phyloP scores from a whole-genome alignment of 2,888 invertebrate species.

The Tipula vernalis region DNA sequence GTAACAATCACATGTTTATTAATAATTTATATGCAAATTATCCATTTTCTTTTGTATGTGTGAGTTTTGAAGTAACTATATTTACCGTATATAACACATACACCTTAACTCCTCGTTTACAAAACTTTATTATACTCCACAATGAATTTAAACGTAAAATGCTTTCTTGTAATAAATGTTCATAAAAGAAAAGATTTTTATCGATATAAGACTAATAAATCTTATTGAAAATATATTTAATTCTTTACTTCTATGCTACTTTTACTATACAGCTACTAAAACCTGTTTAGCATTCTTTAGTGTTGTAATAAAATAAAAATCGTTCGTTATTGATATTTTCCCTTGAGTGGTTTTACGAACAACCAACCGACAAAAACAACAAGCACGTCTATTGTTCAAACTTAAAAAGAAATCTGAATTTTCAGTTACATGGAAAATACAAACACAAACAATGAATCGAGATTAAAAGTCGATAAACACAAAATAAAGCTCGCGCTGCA shows the following conservation, averaged over 20 bases:
- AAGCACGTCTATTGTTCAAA: not conserved
- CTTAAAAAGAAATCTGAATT: not conserved
- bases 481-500: not conserved
- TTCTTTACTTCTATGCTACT: not conserved
- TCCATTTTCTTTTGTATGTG: not conserved
- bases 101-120: not conserved
- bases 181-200: not conserved
- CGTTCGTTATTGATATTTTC: slow-evolving; percentile 4
- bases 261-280: not conserved
- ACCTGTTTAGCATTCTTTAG: not conserved
- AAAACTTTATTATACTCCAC: not conserved
- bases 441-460: not conserved
- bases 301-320: not conserved
- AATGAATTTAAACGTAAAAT: not conserved
- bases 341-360: not conserved
- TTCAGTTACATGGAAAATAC: not conserved
- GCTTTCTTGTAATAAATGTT: not conserved
- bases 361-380: not conserved
- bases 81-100: not conserved
- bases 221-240: not conserved
- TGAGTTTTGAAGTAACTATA: not conserved
- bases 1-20: not conserved
- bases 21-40: not conserved
- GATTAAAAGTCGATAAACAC: not conserved
- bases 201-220: not conserved